A percentile compares a stretch with the other conserved stretches of the same genome.
These are phyloP conservation scores for Mythimna ferrago DNA, from an alignment of 2,888 invertebrate species.

Conservation along the genomic window DNA sequence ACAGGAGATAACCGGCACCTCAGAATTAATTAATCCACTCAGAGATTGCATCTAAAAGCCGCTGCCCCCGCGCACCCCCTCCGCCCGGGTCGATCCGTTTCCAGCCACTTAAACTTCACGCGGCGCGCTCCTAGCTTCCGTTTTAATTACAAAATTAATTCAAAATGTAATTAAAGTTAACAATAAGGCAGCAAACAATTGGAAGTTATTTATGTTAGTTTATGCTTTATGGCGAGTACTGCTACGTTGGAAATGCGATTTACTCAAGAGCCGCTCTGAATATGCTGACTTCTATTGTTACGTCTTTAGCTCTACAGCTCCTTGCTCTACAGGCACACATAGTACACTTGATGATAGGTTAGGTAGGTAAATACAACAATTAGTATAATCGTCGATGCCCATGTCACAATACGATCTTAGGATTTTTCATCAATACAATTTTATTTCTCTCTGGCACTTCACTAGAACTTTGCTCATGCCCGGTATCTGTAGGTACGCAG, in stretches of 20 bases:
- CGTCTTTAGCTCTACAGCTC: constrained; percentile 43
- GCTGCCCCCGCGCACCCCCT: constrained; percentile 76
- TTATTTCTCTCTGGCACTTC: not conserved
- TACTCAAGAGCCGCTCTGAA: constrained; percentile 68
- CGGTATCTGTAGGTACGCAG: too few species aligned
- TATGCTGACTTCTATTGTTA: constrained; percentile 60
- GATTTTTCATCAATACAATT: not conserved
- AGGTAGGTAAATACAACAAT: not conserved
- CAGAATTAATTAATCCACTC: constrained; percentile 91
- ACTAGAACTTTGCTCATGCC: not conserved
- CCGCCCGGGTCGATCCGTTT: constrained; percentile 87
- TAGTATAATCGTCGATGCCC: not conserved
- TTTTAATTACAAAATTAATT: constrained; percentile 92
- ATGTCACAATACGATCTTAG: not conserved
- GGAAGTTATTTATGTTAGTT: constrained; percentile 91
- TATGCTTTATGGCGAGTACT: constrained; percentile 87
- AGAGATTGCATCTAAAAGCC: constrained; percentile 90
- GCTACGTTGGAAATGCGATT: constrained; percentile 80
- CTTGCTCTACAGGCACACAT: constrained; percentile 25
- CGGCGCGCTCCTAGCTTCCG: constrained; percentile 91
- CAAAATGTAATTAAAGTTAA: constrained; percentile 92
- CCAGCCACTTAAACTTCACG: constrained; percentile 91
- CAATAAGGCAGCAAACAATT: constrained; percentile 91
- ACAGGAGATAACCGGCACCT: constrained; percentile 90
- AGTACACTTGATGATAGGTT: not conserved